Percentiles rank a stretch among this genome's conserved stretches.
Conservation (phyloP, 2,797 vertebrate genomes). For the Tangara arthus region DNA sequence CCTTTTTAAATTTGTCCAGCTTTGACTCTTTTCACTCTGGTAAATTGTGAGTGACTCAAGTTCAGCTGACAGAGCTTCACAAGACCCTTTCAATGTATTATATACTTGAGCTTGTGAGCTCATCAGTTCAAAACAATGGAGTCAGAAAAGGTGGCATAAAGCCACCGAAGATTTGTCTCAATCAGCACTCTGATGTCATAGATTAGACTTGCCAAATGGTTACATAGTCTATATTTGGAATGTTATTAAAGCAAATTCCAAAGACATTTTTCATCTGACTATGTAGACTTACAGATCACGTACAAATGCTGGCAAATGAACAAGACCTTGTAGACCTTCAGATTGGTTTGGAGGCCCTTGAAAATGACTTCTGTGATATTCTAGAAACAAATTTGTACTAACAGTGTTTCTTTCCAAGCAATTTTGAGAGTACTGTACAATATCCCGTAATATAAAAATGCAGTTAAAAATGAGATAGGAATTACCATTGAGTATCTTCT, state of each 20-base stretch:
- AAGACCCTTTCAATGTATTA: constrained; percentile 11
- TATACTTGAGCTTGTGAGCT: neutral
- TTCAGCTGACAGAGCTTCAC: neutral
- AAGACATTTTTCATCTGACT: neutral
- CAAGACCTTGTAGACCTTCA: neutral
- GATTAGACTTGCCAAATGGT: neutral
- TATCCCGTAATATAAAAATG: neutral
- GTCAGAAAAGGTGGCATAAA: neutral
- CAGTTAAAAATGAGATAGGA: neutral
- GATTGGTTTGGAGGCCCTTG: neutral
- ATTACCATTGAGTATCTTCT: neutral
- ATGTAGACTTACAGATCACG: neutral
- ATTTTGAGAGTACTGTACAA: neutral
- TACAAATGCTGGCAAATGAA: neutral
- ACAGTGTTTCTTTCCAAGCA: neutral
- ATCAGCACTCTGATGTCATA: neutral
- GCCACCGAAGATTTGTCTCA: neutral
- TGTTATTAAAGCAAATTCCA: neutral
- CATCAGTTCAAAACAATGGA: neutral
- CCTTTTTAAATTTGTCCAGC: neutral
- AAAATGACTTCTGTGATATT: neutral
- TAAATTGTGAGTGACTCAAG: neutral
- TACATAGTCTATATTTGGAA: neutral
- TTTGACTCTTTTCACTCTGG: neutral
- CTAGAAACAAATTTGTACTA: neutral